Evolutionary conservation across 2,113 vertebrate species (phyloP).

Genomic region (Rhagologus leucostigma): DNA sequence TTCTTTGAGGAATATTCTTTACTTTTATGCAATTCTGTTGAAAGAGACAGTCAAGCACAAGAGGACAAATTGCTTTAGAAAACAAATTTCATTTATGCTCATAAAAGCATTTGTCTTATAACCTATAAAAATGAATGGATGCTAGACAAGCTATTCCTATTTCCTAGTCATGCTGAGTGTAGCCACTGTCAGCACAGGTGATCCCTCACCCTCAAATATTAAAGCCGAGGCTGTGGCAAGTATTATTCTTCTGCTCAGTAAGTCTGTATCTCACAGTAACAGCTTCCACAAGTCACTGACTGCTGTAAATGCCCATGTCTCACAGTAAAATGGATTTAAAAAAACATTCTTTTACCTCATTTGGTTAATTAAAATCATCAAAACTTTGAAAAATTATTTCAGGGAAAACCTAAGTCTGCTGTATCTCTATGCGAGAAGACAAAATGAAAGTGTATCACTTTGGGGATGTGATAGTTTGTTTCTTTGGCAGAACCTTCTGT

Average conservation of each 20-base stretch:
- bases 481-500: not conserved
- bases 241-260: constrained; percentile 4
- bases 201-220: constrained; percentile 32
- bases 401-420: not conserved
- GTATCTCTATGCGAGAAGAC: not conserved
- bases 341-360: not conserved
- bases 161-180: not conserved
- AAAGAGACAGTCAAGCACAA: not conserved
- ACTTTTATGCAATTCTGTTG: not conserved
- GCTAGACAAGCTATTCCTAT: not conserved
- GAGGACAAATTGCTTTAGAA: not conserved
- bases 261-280: constrained; percentile 25
- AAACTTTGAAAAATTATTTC: not conserved
- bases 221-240: not conserved
- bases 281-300: not conserved
- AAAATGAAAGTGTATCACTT: not conserved
- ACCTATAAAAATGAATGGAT: not conserved
- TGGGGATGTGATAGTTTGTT: not conserved
- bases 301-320: not conserved
- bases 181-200: not conserved
- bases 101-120: constrained; percentile 18
- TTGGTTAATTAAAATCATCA: constrained; percentile 17
- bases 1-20: not conserved
- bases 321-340: not conserved
- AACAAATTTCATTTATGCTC: constrained; percentile 25